Percentiles rank a stretch among this genome's conserved stretches.
phyloP scores from a whole-genome alignment of 2,113 vertebrate species.

The Hoplias malabaricus region DNA sequence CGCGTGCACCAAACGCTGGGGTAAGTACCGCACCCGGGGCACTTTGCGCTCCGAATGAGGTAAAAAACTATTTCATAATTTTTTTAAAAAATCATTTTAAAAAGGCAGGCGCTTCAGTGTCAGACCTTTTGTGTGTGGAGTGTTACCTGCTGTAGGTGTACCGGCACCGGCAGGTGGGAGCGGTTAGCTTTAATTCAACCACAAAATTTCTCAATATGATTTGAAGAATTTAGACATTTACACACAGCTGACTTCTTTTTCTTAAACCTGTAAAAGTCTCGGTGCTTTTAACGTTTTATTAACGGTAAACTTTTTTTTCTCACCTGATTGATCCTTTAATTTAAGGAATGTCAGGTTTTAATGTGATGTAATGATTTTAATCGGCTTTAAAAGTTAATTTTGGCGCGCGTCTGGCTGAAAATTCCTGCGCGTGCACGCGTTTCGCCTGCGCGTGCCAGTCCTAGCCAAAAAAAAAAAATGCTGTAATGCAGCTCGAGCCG shows the following conservation, averaged over 20 bases:
- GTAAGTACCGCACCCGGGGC: constrained; percentile 22
- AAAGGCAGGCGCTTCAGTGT: neutral
- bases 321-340: neutral
- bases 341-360: too few relatives aligned
- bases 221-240: too few relatives aligned
- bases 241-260: too few relatives aligned
- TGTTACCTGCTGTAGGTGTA: neutral
- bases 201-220: too few relatives aligned
- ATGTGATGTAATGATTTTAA: neutral
- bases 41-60: neutral
- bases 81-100: too few relatives aligned
- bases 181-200: too few relatives aligned
- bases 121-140: neutral
- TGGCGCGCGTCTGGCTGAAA: constrained; percentile 25
- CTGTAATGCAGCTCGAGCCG: constrained; percentile 42
- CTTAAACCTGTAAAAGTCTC: too few relatives aligned
- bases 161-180: neutral
- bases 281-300: neutral
- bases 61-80: neutral
- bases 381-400: constrained; percentile 1
- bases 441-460: constrained; percentile 21
- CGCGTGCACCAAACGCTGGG: constrained; percentile 14
- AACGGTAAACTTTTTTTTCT: neutral
- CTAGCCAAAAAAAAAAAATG: constrained; percentile 51
- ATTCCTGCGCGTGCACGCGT: constrained; percentile 57